Conservation (phyloP, 1,140 invertebrate species). For the Ostrea edulis region DNA sequence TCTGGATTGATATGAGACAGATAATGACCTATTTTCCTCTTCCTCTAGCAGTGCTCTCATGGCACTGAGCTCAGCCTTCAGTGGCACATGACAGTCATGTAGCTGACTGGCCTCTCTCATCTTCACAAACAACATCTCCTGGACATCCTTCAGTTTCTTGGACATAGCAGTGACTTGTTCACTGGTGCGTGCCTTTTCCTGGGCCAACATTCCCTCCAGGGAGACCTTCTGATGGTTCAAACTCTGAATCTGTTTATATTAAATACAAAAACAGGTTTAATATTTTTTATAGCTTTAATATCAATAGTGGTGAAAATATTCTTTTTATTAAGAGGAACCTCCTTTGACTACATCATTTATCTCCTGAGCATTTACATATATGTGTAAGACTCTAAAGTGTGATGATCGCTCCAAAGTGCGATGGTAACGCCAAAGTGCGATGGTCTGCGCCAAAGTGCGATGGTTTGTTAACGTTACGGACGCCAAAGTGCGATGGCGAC, state of each 20-base stretch:
- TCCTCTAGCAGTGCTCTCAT: conserved; percentile 70
- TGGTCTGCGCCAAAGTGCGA: no score
- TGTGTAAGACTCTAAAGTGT: no score
- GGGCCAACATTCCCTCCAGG: conserved; percentile 62
- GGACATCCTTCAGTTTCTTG: conserved; percentile 67
- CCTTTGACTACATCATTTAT: no score
- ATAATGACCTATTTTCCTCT: conserved; percentile 71
- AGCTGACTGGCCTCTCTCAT: conserved; percentile 67
- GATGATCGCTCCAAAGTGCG: no score
- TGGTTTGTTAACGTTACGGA: no score
- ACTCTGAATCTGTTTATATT: conserved; percentile 59
- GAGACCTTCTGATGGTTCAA: conserved; percentile 65
- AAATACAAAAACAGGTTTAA: neutral
- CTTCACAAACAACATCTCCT: conserved; percentile 69
- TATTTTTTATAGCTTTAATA: no score
- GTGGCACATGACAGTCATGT: conserved; percentile 65
- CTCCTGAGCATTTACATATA: no score
- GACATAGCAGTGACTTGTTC: conserved; percentile 65
- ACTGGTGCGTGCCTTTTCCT: conserved; percentile 59
- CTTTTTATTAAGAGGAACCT: neutral
- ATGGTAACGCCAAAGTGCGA: no score
- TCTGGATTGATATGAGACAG: neutral
- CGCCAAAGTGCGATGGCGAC: no score
- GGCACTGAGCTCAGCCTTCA: conserved; percentile 73
- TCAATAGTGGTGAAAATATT: neutral